These are phyloP conservation scores for Anomalospiza imberbis DNA, from an alignment of 2,797 vertebrate genomes.

Conservation along the genomic window DNA sequence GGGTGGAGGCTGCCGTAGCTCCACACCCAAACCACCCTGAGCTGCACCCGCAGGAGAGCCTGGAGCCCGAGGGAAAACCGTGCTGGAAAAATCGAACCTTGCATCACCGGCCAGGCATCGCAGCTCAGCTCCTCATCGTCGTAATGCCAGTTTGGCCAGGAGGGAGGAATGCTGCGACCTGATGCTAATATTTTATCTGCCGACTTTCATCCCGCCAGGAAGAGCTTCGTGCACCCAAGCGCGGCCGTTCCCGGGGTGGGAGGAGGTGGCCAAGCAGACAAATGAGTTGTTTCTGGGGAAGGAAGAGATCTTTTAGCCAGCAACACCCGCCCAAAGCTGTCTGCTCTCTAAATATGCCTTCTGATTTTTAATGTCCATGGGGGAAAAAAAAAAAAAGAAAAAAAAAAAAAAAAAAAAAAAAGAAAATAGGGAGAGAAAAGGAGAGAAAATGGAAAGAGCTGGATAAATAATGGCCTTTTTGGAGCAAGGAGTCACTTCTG, in stretches of 20 bases:
- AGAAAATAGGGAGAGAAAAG: neutral
- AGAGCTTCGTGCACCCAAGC: neutral
- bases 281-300: slow-evolving; percentile 45
- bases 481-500: neutral
- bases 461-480: neutral
- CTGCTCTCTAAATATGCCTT: slow-evolving; percentile 53
- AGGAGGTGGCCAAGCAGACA: slow-evolving; percentile 42
- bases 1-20: neutral
- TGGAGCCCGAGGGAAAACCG: slow-evolving; percentile 28
- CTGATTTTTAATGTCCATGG: slow-evolving; percentile 41
- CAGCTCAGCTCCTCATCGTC: neutral
- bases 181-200: slow-evolving; percentile 19
- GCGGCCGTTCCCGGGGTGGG: neutral
- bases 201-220: neutral
- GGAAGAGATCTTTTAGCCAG: slow-evolving; percentile 54
- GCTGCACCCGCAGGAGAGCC: slow-evolving; percentile 14
- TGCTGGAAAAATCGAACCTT: slow-evolving; percentile 48
- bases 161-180: slow-evolving; percentile 18
- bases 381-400: neutral
- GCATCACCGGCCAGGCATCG: slow-evolving; percentile 44
- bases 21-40: neutral
- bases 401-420: neutral
- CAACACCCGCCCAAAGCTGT: slow-evolving; percentile 48
- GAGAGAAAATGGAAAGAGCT: neutral
- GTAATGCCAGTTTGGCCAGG: neutral